Conservation (phyloP, 2,888 invertebrate species). For the Brenthis ino region DNA sequence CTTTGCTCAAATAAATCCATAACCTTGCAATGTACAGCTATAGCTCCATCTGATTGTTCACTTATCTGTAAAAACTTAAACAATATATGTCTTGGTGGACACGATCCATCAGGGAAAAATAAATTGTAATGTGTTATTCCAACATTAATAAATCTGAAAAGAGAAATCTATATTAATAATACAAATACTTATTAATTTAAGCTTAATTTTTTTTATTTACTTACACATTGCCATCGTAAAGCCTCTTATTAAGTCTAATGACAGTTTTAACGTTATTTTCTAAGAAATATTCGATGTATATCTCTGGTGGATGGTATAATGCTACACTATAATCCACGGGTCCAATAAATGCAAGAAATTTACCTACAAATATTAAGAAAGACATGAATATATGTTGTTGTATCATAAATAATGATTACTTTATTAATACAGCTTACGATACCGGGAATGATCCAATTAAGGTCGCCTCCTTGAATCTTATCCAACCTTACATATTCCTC, state of each 20-base stretch:
- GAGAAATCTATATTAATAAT: neutral
- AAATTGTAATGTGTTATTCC: slow-evolving; percentile 94
- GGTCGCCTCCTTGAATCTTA: slow-evolving; percentile 92
- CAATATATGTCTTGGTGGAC: slow-evolving; percentile 90
- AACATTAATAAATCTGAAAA: slow-evolving; percentile 74
- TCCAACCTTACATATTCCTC: slow-evolving; percentile 92
- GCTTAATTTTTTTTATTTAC: slow-evolving; percentile 45
- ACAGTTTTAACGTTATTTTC: slow-evolving; percentile 91
- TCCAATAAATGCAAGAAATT: slow-evolving; percentile 93
- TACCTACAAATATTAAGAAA: slow-evolving; percentile 58
- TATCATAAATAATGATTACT: too few species aligned
- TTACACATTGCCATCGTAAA: slow-evolving; percentile 88
- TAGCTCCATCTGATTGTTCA: slow-evolving; percentile 87
- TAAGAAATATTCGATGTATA: slow-evolving; percentile 92
- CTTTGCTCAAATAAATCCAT: slow-evolving; percentile 41
- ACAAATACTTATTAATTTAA: neutral
- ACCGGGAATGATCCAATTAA: slow-evolving; percentile 94
- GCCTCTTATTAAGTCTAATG: slow-evolving; percentile 91
- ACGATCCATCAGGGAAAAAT: slow-evolving; percentile 94
- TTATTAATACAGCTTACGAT: slow-evolving; percentile 70
- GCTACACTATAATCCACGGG: slow-evolving; percentile 84
- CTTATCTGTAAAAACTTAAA: slow-evolving; percentile 90
- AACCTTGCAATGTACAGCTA: slow-evolving; percentile 96
- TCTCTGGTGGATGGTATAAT: slow-evolving; percentile 87
- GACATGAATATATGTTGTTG: too few species aligned